phyloP scores from a whole-genome alignment of 2,888 invertebrate genomes.

The Heliconius erato region DNA sequence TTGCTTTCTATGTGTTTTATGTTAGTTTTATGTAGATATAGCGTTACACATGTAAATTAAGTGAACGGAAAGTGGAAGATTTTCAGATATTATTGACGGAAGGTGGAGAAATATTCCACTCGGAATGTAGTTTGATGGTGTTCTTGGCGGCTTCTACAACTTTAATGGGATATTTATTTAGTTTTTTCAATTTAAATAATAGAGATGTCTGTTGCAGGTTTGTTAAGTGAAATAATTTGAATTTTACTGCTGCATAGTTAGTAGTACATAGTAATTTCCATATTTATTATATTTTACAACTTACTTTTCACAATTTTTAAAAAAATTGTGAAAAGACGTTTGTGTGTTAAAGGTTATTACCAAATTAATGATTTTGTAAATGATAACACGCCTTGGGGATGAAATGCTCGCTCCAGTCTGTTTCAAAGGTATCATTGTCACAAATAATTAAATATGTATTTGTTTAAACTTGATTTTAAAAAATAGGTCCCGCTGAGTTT shows the following conservation, averaged over 20 bases:
- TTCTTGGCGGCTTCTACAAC: not conserved
- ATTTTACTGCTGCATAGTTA: not conserved
- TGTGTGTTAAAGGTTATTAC: too few species aligned
- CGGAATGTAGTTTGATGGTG: not conserved
- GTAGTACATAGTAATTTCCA: not conserved
- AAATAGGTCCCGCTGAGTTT: too few species aligned
- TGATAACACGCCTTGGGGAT: too few species aligned
- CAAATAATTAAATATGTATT: too few species aligned
- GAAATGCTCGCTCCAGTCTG: too few species aligned
- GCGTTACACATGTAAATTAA: not conserved
- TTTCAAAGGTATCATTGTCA: too few species aligned
- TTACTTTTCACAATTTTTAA: too few species aligned
- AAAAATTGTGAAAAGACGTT: too few species aligned
- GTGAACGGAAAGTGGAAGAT: not conserved
- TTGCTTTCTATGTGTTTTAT: conserved; percentile 31
- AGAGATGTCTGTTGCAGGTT: not conserved
- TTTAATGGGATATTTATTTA: not conserved
- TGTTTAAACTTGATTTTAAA: too few species aligned
- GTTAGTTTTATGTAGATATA: conserved; percentile 9
- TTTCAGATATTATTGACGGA: conserved; percentile 1
- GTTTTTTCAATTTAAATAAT: conserved; percentile 4
- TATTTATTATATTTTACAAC: not conserved
- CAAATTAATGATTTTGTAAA: too few species aligned
- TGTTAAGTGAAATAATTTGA: not conserved
- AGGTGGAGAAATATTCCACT: not conserved